phyloP scores from a whole-genome alignment of 1,140 invertebrate species.

The Hylaeus volcanicus region DNA sequence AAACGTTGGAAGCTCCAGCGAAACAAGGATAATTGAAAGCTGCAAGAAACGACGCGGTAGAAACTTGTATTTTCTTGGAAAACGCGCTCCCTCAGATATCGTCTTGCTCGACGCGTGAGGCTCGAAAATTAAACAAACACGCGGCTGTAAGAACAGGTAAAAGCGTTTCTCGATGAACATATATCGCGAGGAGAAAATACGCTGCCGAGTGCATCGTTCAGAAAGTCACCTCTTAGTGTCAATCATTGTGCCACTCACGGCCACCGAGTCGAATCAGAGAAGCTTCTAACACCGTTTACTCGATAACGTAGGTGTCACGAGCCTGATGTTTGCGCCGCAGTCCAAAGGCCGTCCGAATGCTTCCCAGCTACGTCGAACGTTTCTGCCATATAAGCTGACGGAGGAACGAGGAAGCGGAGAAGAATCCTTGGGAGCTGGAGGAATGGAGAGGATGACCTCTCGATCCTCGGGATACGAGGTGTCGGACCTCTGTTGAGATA shows the following conservation, averaged over 20 bases:
- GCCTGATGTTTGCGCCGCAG: not conserved
- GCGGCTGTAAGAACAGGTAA: slow-evolving; percentile 15
- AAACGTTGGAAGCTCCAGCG: not conserved
- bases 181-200: slow-evolving; percentile 33
- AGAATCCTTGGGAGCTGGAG: not conserved
- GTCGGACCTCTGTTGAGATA: not conserved
- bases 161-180: slow-evolving; percentile 17
- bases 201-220: slow-evolving; percentile 24
- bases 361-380: not conserved
- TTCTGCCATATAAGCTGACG: slow-evolving; percentile 12
- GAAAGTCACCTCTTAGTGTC: slow-evolving; percentile 39
- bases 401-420: not conserved
- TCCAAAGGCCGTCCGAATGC: not conserved
- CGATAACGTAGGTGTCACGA: slow-evolving; percentile 5
- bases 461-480: not conserved
- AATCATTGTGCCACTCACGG: slow-evolving; percentile 31
- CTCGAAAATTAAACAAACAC: slow-evolving; percentile 2
- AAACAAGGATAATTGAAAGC: not conserved
- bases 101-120: not conserved
- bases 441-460: not conserved
- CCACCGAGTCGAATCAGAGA: slow-evolving; percentile 5
- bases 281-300: slow-evolving; percentile 23
- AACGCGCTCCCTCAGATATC: not conserved
- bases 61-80: not conserved
- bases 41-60: not conserved